These are phyloP conservation scores for Dione vanillae DNA, from an alignment of 2,888 invertebrate species.

Conservation along the genomic window DNA sequence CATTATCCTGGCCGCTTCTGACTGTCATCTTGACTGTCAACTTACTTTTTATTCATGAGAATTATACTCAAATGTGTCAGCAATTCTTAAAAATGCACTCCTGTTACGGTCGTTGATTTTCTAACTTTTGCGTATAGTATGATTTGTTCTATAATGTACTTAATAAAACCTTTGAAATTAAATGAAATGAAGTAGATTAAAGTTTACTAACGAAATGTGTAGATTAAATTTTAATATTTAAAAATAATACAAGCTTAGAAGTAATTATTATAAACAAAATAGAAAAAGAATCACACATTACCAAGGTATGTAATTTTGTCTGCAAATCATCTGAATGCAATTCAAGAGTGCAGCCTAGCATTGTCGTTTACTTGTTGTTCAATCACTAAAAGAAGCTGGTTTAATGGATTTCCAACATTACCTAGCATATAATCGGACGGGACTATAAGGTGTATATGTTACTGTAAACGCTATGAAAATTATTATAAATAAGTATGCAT, in stretches of 20 bases:
- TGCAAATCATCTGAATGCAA: slow-evolving; percentile 75
- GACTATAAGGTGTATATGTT: slow-evolving; percentile 63
- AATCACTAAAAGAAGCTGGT: slow-evolving; percentile 83
- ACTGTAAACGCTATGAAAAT: slow-evolving; percentile 49
- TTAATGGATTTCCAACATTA: slow-evolving; percentile 84
- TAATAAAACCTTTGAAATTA: too few relatives aligned
- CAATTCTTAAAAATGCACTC: slow-evolving; percentile 47
- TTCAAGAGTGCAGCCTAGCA: slow-evolving; percentile 76
- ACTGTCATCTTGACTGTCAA: slow-evolving; percentile 66
- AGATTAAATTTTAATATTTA: too few relatives aligned
- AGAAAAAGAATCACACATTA: slow-evolving; percentile 39
- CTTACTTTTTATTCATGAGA: slow-evolving; percentile 67
- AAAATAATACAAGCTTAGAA: too few relatives aligned
- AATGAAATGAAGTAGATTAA: too few relatives aligned
- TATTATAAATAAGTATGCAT: slow-evolving; percentile 8
- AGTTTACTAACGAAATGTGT: too few relatives aligned
- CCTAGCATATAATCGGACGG: slow-evolving; percentile 82
- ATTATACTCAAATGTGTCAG: slow-evolving; percentile 68
- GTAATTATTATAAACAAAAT: slow-evolving; percentile 34
- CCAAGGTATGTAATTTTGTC: slow-evolving; percentile 66
- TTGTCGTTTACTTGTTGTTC: slow-evolving; percentile 75
- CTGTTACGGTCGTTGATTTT: slow-evolving; percentile 35
- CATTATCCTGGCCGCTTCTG: slow-evolving; percentile 66
- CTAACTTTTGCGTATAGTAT: background rate
- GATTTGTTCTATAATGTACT: too few relatives aligned